Conservation (phyloP, 2,888 invertebrate species). For the Morinoia aosen region DNA sequence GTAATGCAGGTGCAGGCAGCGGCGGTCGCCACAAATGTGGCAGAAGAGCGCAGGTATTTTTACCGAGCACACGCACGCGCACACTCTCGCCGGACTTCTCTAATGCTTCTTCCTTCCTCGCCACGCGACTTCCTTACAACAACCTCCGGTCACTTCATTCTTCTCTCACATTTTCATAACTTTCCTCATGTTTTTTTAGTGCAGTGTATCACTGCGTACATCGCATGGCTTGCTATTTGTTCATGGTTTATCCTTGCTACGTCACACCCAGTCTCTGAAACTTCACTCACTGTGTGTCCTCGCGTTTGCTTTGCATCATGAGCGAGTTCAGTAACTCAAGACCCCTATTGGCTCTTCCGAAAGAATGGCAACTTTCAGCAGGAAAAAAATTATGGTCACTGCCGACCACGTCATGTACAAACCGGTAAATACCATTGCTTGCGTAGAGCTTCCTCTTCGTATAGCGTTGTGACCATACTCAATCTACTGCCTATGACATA, state of each 20-base stretch:
- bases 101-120: not conserved
- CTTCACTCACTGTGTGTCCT: no score
- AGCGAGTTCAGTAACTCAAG: no score
- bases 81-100: not conserved
- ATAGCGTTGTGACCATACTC: no score
- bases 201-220: not conserved
- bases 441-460: no score
- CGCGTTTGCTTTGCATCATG: no score
- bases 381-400: no score
- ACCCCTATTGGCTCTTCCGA: no score
- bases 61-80: not conserved
- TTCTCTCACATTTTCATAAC: not conserved
- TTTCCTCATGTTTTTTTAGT: not conserved
- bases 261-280: not conserved
- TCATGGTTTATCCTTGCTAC: not conserved
- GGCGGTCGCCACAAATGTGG: not conserved
- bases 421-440: no score
- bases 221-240: not conserved
- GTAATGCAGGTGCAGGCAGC: not conserved
- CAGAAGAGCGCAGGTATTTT: not conserved
- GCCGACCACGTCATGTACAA: no score
- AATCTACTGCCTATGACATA: no score
- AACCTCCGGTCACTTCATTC: not conserved
- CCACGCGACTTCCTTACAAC: not conserved
- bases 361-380: no score